These are phyloP conservation scores for Heliornis fulica DNA, from an alignment of 2,113 vertebrate species.

Conservation along the genomic window DNA sequence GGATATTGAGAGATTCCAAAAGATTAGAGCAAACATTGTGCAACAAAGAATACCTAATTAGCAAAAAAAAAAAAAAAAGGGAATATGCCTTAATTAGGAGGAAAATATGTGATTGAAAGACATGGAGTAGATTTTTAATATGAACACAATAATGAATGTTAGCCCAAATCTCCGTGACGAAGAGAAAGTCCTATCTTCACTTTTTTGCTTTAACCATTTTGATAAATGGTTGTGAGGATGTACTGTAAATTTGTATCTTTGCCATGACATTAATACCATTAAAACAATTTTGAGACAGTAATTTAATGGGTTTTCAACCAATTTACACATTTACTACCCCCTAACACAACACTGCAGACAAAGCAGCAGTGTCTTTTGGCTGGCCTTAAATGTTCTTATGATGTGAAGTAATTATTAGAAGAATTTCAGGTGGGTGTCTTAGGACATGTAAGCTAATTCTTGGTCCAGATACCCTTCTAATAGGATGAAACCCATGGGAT, in stretches of 20 bases:
- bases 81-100: slow-evolving; percentile 78
- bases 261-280: background rate
- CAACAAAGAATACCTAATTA: slow-evolving; percentile 85
- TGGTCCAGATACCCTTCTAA: background rate
- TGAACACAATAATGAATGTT: slow-evolving; percentile 28
- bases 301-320: background rate
- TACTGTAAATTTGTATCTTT: background rate
- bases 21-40: slow-evolving; percentile 84
- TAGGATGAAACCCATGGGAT: background rate
- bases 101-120: slow-evolving; percentile 75
- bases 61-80: slow-evolving; percentile 74
- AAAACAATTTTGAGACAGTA: slow-evolving; percentile 2
- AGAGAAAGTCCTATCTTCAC: background rate
- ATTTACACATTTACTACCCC: slow-evolving; percentile 4
- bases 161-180: background rate
- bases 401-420: background rate
- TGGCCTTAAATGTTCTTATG: background rate
- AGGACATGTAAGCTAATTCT: background rate
- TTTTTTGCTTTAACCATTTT: background rate
- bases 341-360: background rate
- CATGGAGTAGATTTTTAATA: slow-evolving; percentile 51
- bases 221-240: background rate
- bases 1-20: slow-evolving; percentile 79
- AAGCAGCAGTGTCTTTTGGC: background rate
- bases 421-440: background rate